Evolutionary conservation across 2,113 vertebrate genomes (phyloP), one percentile per base, ranked within the genome.

Genomic region (Leucosticte australis): DNA sequence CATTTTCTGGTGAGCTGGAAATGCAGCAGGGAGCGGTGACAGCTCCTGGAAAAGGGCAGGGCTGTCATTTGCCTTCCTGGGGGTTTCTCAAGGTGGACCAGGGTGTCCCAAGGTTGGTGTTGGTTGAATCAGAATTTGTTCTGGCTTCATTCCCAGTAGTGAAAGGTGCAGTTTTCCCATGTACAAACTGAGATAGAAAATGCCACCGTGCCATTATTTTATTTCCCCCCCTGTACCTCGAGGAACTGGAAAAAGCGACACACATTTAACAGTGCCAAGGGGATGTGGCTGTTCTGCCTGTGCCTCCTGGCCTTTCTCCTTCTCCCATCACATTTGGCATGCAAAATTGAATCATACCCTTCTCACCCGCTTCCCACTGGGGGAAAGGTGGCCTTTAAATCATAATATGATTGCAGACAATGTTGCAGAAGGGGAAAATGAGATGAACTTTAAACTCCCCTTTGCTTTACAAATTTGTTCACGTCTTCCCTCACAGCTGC

Each of bases 331-430:
- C 52, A 57, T 79, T 96, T 91, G 71, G 39, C 73, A 94, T 89
- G 88, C 91, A 92, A 69, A 87, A 83, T 68, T 41, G 67, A 92
- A 95, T 81, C 76, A 53, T 53, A 78, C 85, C 76, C 87, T 94
- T 78, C 89, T 94, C 85, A 73, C 57, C 68, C 9, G 0, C 68
- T 94, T 86, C 83, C 87, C 82, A 44, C 85, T 16, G 42, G 60
- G 87, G 92, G 83, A 78, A 96, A 95, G 83, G 95, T 91, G 88
- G 91, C 94, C 95, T 97, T 97, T 96, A 93, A 96, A 95, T 94
- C 90, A 89, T 89, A 81, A 89, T 94, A 87, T 91, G 90, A 92
- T 92, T 91, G 95, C 88, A 87, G 86, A 75, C 8, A 18, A 84
- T 90, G 92, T 76, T 96, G 79, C 94, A 96, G 91, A 90, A 92